Evolutionary conservation across 2,797 vertebrate genomes (phyloP).

Genomic region (Emys orbicularis): DNA sequence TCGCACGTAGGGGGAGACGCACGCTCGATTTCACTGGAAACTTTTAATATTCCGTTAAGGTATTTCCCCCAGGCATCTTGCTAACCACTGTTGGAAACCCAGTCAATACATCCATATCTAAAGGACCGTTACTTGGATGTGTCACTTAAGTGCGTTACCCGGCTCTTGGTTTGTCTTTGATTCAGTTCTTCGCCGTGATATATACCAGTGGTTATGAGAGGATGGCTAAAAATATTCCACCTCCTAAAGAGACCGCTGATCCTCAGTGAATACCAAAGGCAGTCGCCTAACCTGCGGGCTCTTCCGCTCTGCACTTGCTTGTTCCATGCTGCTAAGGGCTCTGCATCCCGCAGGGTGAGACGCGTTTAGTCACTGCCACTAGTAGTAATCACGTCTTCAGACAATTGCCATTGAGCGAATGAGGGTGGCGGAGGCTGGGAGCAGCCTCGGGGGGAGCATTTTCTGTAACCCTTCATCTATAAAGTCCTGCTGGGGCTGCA

Average conservation of each 20-base stretch:
- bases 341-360: too few species aligned
- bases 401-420: fast-evolving
- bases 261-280: neutral
- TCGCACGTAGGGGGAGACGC: neutral
- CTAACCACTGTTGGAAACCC: neutral
- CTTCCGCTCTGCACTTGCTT: too few species aligned
- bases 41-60: fast-evolving
- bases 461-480: neutral
- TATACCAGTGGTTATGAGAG: neutral
- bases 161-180: neutral
- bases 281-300: too few species aligned
- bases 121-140: neutral
- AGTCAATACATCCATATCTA: fast-evolving
- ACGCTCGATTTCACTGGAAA: fast-evolving
- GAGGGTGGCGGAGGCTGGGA: neutral
- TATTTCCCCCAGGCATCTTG: neutral
- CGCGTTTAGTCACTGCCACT: too few species aligned
- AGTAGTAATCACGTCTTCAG: too few species aligned
- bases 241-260: neutral
- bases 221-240: neutral
- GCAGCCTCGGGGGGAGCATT: neutral
- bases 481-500: neutral
- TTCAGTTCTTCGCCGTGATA: neutral
- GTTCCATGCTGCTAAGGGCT: too few species aligned
- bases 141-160: neutral